phyloP scores from a whole-genome alignment of 2,888 invertebrate genomes.

The Campaea margaritaria region DNA sequence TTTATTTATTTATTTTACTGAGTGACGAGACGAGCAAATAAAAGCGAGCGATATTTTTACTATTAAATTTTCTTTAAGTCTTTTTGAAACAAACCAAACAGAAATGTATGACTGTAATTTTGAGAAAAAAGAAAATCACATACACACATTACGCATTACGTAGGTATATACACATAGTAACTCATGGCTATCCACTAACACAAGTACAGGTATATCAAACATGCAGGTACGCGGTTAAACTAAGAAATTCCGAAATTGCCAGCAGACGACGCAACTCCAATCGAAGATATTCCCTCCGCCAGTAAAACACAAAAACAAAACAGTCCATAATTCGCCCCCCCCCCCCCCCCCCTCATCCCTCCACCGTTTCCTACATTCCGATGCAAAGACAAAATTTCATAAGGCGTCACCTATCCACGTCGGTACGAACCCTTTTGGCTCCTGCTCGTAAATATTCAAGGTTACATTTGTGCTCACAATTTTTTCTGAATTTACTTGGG shows the following conservation, averaged over 20 bases:
- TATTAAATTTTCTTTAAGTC: no score
- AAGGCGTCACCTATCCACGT: conserved; percentile 60
- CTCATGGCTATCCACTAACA: no score
- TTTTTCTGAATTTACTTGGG: conserved; percentile 69
- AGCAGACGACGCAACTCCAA: conserved; percentile 3
- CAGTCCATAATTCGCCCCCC: conserved; percentile 30
- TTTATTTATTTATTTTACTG: no score
- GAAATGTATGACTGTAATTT: no score
- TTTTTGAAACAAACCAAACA: no score
- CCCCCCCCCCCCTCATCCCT: conserved; percentile 19
- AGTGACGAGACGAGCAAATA: no score
- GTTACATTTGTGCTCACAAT: conserved; percentile 68
- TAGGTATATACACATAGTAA: no score
- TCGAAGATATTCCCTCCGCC: neutral
- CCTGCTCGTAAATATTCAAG: conserved; percentile 75
- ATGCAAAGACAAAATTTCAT: conserved; percentile 61
- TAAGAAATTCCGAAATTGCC: neutral
- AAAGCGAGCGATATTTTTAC: no score
- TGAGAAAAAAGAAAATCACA: no score
- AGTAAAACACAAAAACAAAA: conserved; percentile 34
- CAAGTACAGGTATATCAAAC: no score
- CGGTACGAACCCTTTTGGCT: conserved; percentile 63
- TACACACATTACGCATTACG: no score
- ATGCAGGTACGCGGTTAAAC: neutral
- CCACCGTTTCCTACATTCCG: conserved; percentile 44